Evolutionary conservation across 2,888 invertebrate species (phyloP), one percentile per base, ranked within the genome.

Genomic region (Leptothorax acervorum): DNA sequence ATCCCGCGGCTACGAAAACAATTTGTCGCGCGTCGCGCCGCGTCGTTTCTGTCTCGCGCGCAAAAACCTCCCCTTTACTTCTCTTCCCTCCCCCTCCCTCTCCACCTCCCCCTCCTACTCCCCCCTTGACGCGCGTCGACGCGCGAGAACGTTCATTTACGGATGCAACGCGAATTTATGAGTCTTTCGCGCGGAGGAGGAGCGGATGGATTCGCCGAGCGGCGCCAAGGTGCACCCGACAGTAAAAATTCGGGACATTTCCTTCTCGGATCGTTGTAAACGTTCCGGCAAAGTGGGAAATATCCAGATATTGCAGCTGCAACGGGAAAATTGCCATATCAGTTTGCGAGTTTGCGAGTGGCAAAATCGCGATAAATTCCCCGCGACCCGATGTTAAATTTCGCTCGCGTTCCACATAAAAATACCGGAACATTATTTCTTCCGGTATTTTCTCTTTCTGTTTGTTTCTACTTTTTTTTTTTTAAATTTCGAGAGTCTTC

Each of bases 1-100:
- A 71, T 73, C 73, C 73, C 60, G 73, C 73, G 79, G 48, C 79
- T 79, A 48, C 42, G 73, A 71, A 71, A 79, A 79, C 79, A 79
- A 79, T 79, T 79, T 79, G 79, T 79, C 60, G 51, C 75, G 63
- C 39, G 45, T 74, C 74, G 68, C 39, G 45, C 62, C 74, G 68
- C 42, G 53, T 71, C 71, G 28, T 28, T n/a, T 66, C 28, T 48
- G 48, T 48, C 31, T 39, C 45, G 2, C 28, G 48, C 8, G 15
- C 35, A 35, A 66, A 66, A 66, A 66, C 9, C 18, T 6, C 18
- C 51, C 51, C 42, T 42, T 42, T 42, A 42, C 42, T 6, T 23
- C 42, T 8, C 18, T 6, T 3, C 9, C 66, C 4, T 6, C n/a
- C 11, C 11, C 15, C 9, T 23, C 23, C 23, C 42, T 8, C 18